Conservation (phyloP, 35 echinoderm and acorn worm genomes). For the Heliocidaris tuberculata region DNA sequence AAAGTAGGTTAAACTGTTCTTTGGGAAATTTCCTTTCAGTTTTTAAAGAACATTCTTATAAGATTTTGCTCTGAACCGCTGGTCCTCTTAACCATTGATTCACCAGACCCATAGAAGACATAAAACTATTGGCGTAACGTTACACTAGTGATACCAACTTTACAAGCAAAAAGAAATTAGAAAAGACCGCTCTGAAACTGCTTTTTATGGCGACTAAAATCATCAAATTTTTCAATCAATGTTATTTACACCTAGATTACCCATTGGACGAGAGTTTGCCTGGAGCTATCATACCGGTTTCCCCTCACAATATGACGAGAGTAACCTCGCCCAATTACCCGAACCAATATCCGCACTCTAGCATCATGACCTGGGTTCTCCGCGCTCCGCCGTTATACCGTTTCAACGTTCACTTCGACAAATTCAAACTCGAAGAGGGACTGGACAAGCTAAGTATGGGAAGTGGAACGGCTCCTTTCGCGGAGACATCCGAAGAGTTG, state of each 20-base stretch:
- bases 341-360: neutral
- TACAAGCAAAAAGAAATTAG: no score
- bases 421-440: neutral
- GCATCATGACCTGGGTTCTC: neutral
- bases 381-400: neutral
- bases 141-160: no score
- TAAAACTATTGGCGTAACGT: no score
- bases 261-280: neutral
- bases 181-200: no score
- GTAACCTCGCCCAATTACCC: neutral
- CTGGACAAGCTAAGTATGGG: neutral
- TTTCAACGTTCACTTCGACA: neutral
- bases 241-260: neutral
- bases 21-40: no score
- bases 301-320: neutral
- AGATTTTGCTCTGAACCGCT: no score
- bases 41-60: no score
- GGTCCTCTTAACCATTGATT: no score
- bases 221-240: no score
- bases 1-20: no score
- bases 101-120: no score
- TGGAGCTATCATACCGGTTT: neutral
- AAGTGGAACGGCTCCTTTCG: neutral
- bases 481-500: neutral
- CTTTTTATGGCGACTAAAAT: no score